Percentiles rank a stretch among this genome's conserved stretches.
Conservation (phyloP, 2,888 invertebrate species). For the Coleophora flavipennella region DNA sequence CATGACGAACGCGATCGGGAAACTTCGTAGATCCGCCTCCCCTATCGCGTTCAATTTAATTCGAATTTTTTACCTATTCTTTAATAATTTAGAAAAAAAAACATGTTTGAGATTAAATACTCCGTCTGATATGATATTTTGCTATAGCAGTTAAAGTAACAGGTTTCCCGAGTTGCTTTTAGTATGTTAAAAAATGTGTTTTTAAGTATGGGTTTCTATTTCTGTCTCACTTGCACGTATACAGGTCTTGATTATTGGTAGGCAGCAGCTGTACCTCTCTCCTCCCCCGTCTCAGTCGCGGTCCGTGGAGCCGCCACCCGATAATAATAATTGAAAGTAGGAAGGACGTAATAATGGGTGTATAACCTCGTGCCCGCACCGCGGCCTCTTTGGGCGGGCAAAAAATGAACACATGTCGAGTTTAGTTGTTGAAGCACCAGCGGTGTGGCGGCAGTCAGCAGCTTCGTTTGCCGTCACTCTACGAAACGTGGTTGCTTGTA, state of each 20-base stretch:
- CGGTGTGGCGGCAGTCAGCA: too few species aligned
- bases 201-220: conserved; percentile 27
- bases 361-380: conserved; percentile 65
- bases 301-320: conserved; percentile 62
- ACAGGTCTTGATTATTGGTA: conserved; percentile 73
- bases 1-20: conserved; percentile 47
- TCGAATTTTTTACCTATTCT: conserved; percentile 24
- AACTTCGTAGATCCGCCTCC: conserved; percentile 68
- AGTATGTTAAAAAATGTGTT: conserved; percentile 15
- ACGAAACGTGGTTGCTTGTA: conserved; percentile 39
- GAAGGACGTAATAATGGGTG: conserved; percentile 74
- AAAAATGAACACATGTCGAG: conserved; percentile 65
- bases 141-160: too few species aligned
- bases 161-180: too few species aligned
- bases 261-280: conserved; percentile 74
- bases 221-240: conserved; percentile 51
- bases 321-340: conserved; percentile 74
- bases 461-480: conserved; percentile 36
- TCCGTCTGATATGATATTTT: too few species aligned
- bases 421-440: conserved; percentile 11
- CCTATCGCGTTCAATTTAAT: conserved; percentile 59
- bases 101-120: not conserved
- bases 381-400: conserved; percentile 73
- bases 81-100: not conserved
- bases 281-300: conserved; percentile 65